phyloP scores from a whole-genome alignment of 2,113 vertebrate genomes.

The Brachionichthys hirsutus region DNA sequence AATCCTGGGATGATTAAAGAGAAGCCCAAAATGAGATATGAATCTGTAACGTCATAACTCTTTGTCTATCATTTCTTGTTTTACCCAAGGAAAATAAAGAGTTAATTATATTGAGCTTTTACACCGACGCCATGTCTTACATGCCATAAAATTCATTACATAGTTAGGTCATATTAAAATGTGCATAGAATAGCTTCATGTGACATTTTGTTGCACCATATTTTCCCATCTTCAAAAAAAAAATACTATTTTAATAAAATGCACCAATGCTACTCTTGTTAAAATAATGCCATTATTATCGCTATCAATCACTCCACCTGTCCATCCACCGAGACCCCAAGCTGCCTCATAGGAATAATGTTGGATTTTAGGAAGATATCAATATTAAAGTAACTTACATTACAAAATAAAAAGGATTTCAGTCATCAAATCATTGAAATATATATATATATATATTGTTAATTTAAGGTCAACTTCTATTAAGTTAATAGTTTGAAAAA shows the following conservation, averaged over 20 bases:
- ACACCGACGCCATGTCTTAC: neutral
- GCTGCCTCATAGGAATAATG: neutral
- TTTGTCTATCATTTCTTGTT: neutral
- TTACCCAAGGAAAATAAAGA: neutral
- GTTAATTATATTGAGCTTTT: neutral
- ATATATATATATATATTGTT: neutral
- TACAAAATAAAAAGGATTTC: too few relatives aligned
- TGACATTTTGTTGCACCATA: neutral
- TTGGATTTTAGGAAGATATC: too few relatives aligned
- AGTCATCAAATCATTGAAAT: too few relatives aligned
- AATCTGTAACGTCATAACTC: neutral
- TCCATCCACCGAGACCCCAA: neutral
- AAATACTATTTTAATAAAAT: too few relatives aligned
- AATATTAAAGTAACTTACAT: too few relatives aligned
- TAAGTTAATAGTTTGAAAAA: neutral
- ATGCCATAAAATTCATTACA: conserved; percentile 4
- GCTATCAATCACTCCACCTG: neutral
- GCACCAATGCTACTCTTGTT: neutral
- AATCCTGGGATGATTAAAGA: conserved; percentile 5
- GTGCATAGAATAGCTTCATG: neutral
- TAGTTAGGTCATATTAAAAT: conserved; percentile 24
- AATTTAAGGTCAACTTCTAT: too few relatives aligned
- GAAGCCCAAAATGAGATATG: neutral
- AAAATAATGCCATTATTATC: neutral
- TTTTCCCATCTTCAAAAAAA: neutral